A percentile compares a stretch with the other conserved stretches of the same genome.
phyloP scores from a whole-genome alignment of 2,797 vertebrate genomes.

The Anisognathus igniventris region DNA sequence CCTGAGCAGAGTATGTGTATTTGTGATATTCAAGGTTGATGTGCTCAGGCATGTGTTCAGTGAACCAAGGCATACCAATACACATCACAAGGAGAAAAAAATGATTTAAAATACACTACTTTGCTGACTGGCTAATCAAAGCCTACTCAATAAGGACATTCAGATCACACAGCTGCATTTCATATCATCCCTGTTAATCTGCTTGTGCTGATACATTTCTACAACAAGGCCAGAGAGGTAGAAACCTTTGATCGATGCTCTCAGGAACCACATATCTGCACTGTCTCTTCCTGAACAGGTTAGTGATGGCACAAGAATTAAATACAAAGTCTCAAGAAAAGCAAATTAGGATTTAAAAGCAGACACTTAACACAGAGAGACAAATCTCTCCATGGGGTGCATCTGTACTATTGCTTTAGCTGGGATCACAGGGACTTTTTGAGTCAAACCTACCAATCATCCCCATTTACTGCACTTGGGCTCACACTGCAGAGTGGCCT shows the following conservation, averaged over 20 bases:
- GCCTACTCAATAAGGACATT: neutral
- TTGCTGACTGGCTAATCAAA: neutral
- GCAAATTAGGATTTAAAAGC: neutral
- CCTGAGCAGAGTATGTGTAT: neutral
- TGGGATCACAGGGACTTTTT: neutral
- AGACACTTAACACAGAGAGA: neutral
- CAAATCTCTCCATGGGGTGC: neutral
- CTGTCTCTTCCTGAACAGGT: neutral
- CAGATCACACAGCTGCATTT: neutral
- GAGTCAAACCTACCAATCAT: neutral
- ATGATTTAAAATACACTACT: neutral
- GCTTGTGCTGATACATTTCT: neutral
- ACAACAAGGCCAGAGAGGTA: neutral
- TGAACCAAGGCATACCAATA: slow-evolving; percentile 1
- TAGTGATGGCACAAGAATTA: neutral
- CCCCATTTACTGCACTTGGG: neutral
- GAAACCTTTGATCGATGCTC: neutral
- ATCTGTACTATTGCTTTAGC: neutral
- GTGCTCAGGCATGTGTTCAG: neutral
- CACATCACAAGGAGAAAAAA: slow-evolving; percentile 3
- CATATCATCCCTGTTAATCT: neutral
- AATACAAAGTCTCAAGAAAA: neutral
- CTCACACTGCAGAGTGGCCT: neutral
- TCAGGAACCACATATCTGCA: neutral
- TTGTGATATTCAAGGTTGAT: neutral